phyloP scores from a whole-genome alignment of 2,888 invertebrate species.

The Eilema caniola region DNA sequence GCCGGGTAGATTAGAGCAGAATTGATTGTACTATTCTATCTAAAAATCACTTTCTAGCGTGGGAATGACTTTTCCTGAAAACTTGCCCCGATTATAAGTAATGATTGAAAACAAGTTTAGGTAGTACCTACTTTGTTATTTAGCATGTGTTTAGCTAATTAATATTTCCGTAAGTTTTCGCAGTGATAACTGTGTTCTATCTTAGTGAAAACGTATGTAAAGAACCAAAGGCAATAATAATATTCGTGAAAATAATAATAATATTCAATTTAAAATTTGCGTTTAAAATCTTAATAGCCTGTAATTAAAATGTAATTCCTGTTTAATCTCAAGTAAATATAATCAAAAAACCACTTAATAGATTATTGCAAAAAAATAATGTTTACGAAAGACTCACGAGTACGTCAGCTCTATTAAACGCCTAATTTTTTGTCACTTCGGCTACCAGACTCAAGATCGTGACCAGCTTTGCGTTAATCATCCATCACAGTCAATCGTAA shows the following conservation, averaged over 20 bases:
- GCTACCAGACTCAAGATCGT: slow-evolving; percentile 25
- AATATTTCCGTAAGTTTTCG: neutral
- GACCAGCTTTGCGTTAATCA: slow-evolving; percentile 27
- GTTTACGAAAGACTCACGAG: slow-evolving; percentile 1
- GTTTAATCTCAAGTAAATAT: neutral
- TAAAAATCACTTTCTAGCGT: no score
- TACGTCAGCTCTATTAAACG: slow-evolving; percentile 9
- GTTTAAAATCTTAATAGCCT: slow-evolving; percentile 3
- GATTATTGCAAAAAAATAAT: slow-evolving; percentile 10
- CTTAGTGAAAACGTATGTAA: neutral
- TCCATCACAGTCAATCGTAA: slow-evolving; percentile 37
- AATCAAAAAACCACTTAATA: slow-evolving; percentile 12
- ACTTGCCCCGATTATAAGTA: no score
- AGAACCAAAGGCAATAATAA: no score
- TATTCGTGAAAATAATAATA: neutral
- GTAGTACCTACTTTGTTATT: neutral
- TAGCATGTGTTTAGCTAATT: neutral
- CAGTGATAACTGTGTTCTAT: neutral
- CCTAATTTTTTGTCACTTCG: slow-evolving; percentile 9
- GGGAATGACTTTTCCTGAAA: no score
- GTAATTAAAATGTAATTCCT: neutral
- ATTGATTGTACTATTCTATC: no score
- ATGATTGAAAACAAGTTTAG: no score
- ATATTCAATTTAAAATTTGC: neutral
- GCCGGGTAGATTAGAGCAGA: no score